phyloP scores from a whole-genome alignment of 2,888 invertebrate genomes.

The Thera obeliscata region DNA sequence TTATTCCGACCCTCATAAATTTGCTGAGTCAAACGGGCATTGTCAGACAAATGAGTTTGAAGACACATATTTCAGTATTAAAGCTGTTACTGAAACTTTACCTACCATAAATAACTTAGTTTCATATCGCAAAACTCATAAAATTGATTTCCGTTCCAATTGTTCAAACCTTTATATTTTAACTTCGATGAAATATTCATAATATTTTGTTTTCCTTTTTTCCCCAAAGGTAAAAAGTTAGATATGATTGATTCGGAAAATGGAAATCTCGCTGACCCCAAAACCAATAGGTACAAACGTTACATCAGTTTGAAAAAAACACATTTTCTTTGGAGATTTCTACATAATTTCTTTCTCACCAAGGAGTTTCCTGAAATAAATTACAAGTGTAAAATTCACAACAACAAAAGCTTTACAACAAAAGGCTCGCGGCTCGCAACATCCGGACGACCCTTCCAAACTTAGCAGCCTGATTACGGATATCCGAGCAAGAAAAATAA shows the following conservation, averaged over 20 bases:
- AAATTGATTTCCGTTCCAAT: slow-evolving; percentile 2
- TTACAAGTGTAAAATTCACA: slow-evolving; percentile 85
- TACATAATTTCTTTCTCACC: slow-evolving; percentile 82
- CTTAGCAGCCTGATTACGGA: slow-evolving; percentile 84
- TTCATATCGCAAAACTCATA: neutral
- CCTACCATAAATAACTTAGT: neutral
- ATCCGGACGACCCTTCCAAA: slow-evolving; percentile 84
- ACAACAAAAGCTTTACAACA: slow-evolving; percentile 83
- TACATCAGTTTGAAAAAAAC: slow-evolving; percentile 80
- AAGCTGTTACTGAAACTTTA: neutral
- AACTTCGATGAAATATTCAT: slow-evolving; percentile 19
- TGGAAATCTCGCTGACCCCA: slow-evolving; percentile 56
- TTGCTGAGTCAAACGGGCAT: slow-evolving; percentile 76
- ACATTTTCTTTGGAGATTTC: slow-evolving; percentile 81
- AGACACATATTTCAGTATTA: slow-evolving; percentile 43
- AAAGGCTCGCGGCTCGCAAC: slow-evolving; percentile 83
- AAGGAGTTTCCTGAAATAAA: slow-evolving; percentile 84
- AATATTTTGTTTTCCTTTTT: slow-evolving; percentile 20
- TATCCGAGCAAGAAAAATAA: slow-evolving; percentile 80
- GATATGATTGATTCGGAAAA: slow-evolving; percentile 40
- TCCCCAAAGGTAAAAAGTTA: slow-evolving; percentile 27
- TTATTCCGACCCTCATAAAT: slow-evolving; percentile 84
- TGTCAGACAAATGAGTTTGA: slow-evolving; percentile 78
- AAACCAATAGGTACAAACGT: slow-evolving; percentile 68
- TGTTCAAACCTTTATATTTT: slow-evolving; percentile 9